Evolutionary conservation across 2,113 vertebrate species (phyloP), one percentile per base, ranked within the genome.

Genomic region (Podilymbus podiceps): DNA sequence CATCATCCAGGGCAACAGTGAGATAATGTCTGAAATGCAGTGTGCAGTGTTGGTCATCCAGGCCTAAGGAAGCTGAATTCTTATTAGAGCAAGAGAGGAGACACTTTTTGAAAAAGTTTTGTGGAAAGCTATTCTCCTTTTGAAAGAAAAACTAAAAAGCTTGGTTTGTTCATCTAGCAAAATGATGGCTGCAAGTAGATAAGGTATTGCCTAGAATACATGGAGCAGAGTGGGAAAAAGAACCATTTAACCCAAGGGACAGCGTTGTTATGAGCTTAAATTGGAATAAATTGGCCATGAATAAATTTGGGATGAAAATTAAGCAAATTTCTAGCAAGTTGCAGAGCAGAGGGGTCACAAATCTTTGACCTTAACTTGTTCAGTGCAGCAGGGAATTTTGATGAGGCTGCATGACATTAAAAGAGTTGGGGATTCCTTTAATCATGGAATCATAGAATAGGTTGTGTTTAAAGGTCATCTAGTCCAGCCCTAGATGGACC

Each of bases 241-340:
- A 82, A 33, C 27, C 15, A 11, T 75, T 59, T 35, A 79, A 52
- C 75, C 25, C 17, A 67, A 86, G 92, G 30, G 28, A 40, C 44
- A 42, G 24, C 30, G 49, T 50, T 77, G 40, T 78, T 92, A 25
- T n/a, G 69, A 85, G 53, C 31, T 79, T 82, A 91, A 83, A 76
- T 80, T 80, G 30, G 89, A 80, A 92, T 90, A 92, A 91, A 82
- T 83, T 83, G 52, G 15, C 38, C 71, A 49, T 72, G 58, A 95
- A 93, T 94, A 87, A 93, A 88, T 89, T 72, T 93, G 23, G 16
- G 40, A 78, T 89, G 33, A 88, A 89, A 89, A 94, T 85, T 64
- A 76, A 53, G 15, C 33, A 85, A 31, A 85, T 82, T 94, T 85
- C n/a, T 88, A 69, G 50, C 55, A 85, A 89, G 44, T 18, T 88